phyloP scores from a whole-genome alignment of 1,140 invertebrate species.

The Ruditapes philippinarum region DNA sequence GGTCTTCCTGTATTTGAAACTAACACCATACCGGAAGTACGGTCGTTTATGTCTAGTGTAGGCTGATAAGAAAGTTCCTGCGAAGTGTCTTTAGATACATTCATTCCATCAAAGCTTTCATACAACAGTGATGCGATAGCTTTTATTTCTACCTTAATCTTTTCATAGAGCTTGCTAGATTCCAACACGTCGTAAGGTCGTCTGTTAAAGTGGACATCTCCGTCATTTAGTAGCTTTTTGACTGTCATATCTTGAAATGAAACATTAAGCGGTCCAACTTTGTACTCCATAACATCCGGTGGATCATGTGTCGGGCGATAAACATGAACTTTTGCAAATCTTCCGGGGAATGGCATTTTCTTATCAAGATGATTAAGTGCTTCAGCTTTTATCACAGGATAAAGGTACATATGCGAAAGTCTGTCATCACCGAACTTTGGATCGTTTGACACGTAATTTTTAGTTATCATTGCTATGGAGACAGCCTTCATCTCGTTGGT shows the following conservation, averaged over 20 bases:
- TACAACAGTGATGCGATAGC: neutral
- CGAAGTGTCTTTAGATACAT: neutral
- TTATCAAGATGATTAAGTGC: slow-evolving; percentile 74
- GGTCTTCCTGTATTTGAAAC: neutral
- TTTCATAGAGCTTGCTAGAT: neutral
- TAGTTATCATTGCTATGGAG: neutral
- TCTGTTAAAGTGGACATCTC: slow-evolving; percentile 12
- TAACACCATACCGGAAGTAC: slow-evolving; percentile 22
- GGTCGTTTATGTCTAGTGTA: neutral
- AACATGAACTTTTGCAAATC: slow-evolving; percentile 77
- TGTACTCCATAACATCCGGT: slow-evolving; percentile 78
- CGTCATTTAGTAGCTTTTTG: slow-evolving; percentile 22
- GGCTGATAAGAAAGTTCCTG: neutral
- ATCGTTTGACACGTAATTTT: neutral
- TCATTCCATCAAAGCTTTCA: slow-evolving; percentile 44
- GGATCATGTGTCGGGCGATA: slow-evolving; percentile 71
- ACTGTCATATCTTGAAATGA: neutral
- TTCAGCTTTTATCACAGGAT: slow-evolving; percentile 72
- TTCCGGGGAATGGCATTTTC: slow-evolving; percentile 65
- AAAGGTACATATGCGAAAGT: slow-evolving; percentile 64
- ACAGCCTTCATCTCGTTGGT: slow-evolving; percentile 12
- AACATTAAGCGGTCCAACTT: slow-evolving; percentile 72
- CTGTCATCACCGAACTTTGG: neutral
- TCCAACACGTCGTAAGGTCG: slow-evolving; percentile 19
- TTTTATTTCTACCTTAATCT: neutral